phyloP scores from a whole-genome alignment of 2,888 invertebrate species.

The Theristus sp. region DNA sequence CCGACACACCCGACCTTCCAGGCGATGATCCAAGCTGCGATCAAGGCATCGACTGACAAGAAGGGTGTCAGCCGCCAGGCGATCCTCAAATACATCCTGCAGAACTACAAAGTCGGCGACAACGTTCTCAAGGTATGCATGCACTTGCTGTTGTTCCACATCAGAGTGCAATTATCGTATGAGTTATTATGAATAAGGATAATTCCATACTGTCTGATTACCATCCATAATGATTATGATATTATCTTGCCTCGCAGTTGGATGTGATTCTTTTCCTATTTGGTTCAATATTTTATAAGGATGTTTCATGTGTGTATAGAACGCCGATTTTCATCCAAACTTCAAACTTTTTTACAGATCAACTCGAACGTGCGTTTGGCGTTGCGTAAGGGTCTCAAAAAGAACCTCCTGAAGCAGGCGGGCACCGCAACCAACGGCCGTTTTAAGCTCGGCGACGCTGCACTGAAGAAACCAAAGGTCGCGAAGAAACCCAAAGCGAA shows the following conservation, averaged over 20 bases:
- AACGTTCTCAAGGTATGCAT: no score
- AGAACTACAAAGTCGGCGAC: neutral
- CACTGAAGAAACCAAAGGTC: neutral
- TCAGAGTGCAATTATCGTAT: no score
- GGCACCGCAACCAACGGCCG: neutral
- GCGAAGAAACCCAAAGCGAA: neutral
- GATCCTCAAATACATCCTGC: neutral
- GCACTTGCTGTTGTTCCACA: no score
- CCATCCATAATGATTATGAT: no score
- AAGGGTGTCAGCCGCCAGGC: neutral
- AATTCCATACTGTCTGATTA: no score
- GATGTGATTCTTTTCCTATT: no score
- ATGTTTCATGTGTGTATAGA: no score
- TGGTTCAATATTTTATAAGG: no score
- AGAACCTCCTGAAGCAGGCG: conserved; percentile 24
- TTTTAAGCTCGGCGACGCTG: neutral
- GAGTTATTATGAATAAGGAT: no score
- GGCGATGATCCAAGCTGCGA: neutral
- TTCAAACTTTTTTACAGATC: conserved; percentile 13
- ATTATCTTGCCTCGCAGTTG: no score
- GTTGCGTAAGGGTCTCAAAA: conserved; percentile 27
- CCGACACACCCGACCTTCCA: neutral
- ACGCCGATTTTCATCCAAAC: no score
- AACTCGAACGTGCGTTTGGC: no score
- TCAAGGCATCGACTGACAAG: neutral